Percentiles rank a stretch among this genome's conserved stretches.
Evolutionary conservation across 2,888 invertebrate genomes (phyloP).

Genomic region (Cyclophora punctaria): DNA sequence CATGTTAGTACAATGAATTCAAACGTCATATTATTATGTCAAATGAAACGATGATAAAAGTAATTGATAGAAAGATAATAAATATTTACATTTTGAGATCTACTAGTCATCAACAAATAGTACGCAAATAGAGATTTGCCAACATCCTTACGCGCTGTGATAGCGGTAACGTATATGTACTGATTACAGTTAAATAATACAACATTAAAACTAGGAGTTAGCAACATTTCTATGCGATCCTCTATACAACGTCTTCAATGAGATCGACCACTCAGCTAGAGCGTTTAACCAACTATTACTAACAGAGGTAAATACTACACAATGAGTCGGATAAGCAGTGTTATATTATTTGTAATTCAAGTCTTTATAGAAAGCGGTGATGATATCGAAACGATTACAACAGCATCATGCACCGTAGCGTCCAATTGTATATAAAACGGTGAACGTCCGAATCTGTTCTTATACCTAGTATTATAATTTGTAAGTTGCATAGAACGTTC

Average conservation of each 20-base stretch:
- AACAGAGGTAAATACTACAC: constrained; percentile 36
- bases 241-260: constrained; percentile 40
- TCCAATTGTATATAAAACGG: too few relatives aligned
- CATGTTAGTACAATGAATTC: constrained; percentile 27
- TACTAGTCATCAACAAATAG: constrained; percentile 18
- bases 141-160: constrained; percentile 18
- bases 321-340: constrained; percentile 12
- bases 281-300: constrained; percentile 42
- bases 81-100: constrained; percentile 40
- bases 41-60: constrained; percentile 14
- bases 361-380: constrained; percentile 6
- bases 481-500: too few relatives aligned
- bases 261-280: constrained; percentile 56
- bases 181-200: constrained; percentile 3
- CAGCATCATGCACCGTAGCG: too few relatives aligned
- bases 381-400: too few relatives aligned
- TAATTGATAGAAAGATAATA: constrained; percentile 18
- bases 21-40: constrained; percentile 15
- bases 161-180: constrained; percentile 5
- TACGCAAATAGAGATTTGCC: constrained; percentile 14
- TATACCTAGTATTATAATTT: too few relatives aligned
- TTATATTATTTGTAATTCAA: constrained; percentile 43
- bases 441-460: too few relatives aligned
- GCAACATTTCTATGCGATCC: constrained; percentile 52
- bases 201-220: constrained; percentile 36